Conservation (phyloP, 2,888 invertebrate species). For the Cephalotes varians region DNA sequence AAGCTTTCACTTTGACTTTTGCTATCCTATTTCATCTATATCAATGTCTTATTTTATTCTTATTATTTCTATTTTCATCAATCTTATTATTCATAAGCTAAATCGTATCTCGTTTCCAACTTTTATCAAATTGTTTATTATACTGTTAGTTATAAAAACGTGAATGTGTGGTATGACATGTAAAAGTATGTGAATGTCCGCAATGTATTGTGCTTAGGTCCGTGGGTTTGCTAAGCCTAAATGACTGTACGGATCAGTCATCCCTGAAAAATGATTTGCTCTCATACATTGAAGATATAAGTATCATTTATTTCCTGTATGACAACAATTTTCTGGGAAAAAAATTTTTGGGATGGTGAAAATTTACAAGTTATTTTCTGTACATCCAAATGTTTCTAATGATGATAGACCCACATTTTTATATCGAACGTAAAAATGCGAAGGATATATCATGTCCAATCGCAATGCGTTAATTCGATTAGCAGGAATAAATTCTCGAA, state of each 20-base stretch:
- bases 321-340: neutral
- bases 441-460: conserved; percentile 2
- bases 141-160: neutral
- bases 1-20: neutral
- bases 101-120: neutral
- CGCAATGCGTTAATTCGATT: conserved; percentile 11
- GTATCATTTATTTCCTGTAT: neutral
- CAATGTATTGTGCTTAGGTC: neutral
- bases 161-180: neutral
- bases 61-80: neutral
- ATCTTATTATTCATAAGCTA: neutral
- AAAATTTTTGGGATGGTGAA: neutral
- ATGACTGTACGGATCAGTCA: neutral
- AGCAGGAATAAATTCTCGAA: conserved; percentile 30
- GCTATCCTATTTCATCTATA: neutral
- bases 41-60: neutral
- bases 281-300: neutral
- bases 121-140: neutral
- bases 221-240: neutral
- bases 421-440: neutral
- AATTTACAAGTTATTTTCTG: neutral
- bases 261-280: neutral
- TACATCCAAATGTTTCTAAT: neutral
- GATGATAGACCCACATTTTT: no score
- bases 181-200: neutral